These are phyloP conservation scores for Caenorhabditis sulstoni DNA, from an alignment of 2,888 invertebrate genomes.

Conservation along the genomic window DNA sequence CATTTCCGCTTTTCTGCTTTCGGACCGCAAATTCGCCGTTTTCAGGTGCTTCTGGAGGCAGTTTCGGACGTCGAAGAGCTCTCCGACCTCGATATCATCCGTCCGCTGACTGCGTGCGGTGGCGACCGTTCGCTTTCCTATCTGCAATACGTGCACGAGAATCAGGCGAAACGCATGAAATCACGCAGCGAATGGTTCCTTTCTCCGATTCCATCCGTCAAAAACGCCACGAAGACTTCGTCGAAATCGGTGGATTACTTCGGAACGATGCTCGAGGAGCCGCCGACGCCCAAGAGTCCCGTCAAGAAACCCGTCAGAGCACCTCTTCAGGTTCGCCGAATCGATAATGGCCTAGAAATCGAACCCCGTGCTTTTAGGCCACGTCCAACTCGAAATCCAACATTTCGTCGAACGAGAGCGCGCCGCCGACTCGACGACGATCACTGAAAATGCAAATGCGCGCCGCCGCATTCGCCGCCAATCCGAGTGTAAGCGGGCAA, in stretches of 20 bases:
- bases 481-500: constrained; percentile 49
- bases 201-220: constrained; percentile 61
- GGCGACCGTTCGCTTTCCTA: constrained; percentile 85
- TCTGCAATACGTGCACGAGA: constrained; percentile 93
- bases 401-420: constrained; percentile 37
- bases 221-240: constrained; percentile 36
- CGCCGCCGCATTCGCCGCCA: constrained; percentile 43
- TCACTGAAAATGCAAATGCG: constrained; percentile 58
- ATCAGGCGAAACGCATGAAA: constrained; percentile 96
- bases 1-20: too few species aligned
- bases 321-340: constrained; percentile 32
- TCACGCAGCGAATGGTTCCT: constrained; percentile 93
- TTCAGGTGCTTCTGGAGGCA: constrained; percentile 67
- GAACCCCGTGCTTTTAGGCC: constrained; percentile 19
- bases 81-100: constrained; percentile 60
- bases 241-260: constrained; percentile 72
- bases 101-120: constrained; percentile 64
- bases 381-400: constrained; percentile 44
- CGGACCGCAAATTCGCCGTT: too few species aligned
- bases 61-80: constrained; percentile 67
- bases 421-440: constrained; percentile 28
- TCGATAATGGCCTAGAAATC: not conserved
- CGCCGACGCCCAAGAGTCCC: constrained; percentile 13
- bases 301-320: constrained; percentile 27
- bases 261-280: constrained; percentile 25